phyloP scores from a whole-genome alignment of 2,888 invertebrate species.

The Clivina fossor region DNA sequence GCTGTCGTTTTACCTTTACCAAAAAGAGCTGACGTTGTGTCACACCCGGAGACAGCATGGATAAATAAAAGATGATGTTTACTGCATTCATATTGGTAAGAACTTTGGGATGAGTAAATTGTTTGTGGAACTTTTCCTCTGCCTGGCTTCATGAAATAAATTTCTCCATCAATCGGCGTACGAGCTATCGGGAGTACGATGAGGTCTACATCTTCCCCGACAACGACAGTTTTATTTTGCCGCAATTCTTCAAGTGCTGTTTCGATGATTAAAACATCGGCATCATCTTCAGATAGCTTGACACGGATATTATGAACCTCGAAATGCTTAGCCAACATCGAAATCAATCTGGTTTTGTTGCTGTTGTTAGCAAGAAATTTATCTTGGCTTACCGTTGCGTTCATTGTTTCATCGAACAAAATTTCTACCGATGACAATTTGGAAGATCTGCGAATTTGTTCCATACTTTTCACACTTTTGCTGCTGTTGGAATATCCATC shows the following conservation, averaged over 20 bases:
- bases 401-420: conserved; percentile 40
- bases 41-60: conserved; percentile 42
- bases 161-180: conserved; percentile 7
- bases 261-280: conserved; percentile 8
- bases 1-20: conserved; percentile 41
- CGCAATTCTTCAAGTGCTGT: too few species aligned
- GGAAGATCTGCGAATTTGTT: conserved; percentile 40
- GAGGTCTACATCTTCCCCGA: conserved; percentile 36
- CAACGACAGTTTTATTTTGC: conserved; percentile 27
- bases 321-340: conserved; percentile 28
- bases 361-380: conserved; percentile 34
- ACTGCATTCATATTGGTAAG: conserved; percentile 38
- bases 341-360: conserved; percentile 39
- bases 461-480: conserved; percentile 40
- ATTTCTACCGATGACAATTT: conserved; percentile 41
- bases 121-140: conserved; percentile 31
- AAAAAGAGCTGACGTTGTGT: conserved; percentile 42
- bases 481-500: conserved; percentile 41
- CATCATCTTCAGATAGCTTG: conserved; percentile 30
- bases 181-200: conserved; percentile 30
- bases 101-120: conserved; percentile 39
- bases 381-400: conserved; percentile 36
- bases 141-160: conserved; percentile 21
- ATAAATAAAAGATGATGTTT: conserved; percentile 41
- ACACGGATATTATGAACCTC: conserved; percentile 23